These are phyloP conservation scores for Xenus cinereus DNA, from an alignment of 2,113 vertebrate genomes.

Conservation along the genomic window DNA sequence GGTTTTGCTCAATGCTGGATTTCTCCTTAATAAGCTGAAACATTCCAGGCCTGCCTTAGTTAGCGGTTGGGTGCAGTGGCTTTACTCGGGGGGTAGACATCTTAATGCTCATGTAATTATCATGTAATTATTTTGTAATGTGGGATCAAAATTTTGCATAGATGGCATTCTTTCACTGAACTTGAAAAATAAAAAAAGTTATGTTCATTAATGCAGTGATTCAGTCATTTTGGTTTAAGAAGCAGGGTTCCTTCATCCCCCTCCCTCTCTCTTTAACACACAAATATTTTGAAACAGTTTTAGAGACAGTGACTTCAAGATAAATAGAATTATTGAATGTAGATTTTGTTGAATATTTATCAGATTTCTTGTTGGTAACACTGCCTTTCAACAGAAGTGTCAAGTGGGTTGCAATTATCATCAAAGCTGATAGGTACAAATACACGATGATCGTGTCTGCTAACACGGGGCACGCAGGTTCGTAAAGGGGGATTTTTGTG, in stretches of 20 bases:
- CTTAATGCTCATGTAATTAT: conserved; percentile 67
- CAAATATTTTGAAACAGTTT: conserved; percentile 51
- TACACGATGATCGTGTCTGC: conserved; percentile 17
- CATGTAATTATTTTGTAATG: conserved; percentile 71
- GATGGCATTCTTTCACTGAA: conserved; percentile 52
- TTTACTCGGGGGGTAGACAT: conserved; percentile 67
- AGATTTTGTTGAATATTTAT: conserved; percentile 41
- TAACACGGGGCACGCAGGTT: not conserved
- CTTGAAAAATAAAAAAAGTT: conserved; percentile 45
- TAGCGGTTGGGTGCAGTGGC: conserved; percentile 44
- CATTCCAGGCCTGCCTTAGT: conserved; percentile 57
- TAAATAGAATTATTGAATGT: conserved; percentile 42
- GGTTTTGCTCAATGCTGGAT: conserved; percentile 67
- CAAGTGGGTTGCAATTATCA: conserved; percentile 60
- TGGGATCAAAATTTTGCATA: conserved; percentile 68
- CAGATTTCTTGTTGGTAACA: conserved; percentile 50
- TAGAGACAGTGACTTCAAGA: conserved; percentile 17
- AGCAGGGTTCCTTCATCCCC: not conserved
- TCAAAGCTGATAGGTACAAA: conserved; percentile 57
- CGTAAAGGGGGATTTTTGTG: not conserved
- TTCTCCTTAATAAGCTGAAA: conserved; percentile 69
- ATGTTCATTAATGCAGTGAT: conserved; percentile 14
- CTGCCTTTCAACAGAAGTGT: conserved; percentile 43
- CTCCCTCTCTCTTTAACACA: not conserved
- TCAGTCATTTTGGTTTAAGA: conserved; percentile 10